Percentiles rank a stretch among this genome's conserved stretches.
Conservation (phyloP, 2,113 vertebrate genomes). For the Triplophysa tibetana region DNA sequence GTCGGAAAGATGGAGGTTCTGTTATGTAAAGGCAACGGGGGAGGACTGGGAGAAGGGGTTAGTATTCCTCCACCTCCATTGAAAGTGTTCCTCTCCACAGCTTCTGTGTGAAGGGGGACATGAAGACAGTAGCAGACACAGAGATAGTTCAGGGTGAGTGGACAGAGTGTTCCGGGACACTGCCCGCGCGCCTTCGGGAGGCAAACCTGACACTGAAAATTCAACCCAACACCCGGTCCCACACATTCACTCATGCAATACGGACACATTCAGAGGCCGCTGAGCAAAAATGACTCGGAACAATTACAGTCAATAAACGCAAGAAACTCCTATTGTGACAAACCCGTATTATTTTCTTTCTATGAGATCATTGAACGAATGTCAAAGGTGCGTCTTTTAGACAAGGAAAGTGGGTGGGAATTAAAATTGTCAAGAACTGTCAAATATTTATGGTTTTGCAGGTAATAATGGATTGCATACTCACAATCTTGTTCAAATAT, state of each 20-base stretch:
- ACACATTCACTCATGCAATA: slow-evolving; percentile 39
- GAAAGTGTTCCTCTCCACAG: slow-evolving; percentile 36
- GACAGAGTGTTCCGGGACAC: slow-evolving; percentile 48
- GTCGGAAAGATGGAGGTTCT: slow-evolving; percentile 28
- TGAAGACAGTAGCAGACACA: slow-evolving; percentile 27
- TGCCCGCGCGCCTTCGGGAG: slow-evolving; percentile 40
- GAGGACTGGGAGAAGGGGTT: slow-evolving; percentile 32
- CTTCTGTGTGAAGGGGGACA: slow-evolving; percentile 33
- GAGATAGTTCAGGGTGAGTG: slow-evolving; percentile 76
- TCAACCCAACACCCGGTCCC: slow-evolving; percentile 31
- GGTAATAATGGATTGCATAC: no score
- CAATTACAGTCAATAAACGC: not conserved
- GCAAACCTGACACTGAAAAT: slow-evolving; percentile 45
- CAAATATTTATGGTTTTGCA: no score
- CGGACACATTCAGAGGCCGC: slow-evolving; percentile 8
- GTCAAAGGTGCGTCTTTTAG: no score
- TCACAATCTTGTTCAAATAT: no score
- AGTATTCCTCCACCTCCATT: slow-evolving; percentile 35
- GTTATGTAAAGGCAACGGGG: slow-evolving; percentile 56
- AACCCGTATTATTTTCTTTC: not conserved
- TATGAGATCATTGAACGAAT: no score
- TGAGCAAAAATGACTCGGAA: slow-evolving; percentile 12
- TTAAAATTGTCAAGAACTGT: no score
- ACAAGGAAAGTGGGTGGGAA: not conserved
- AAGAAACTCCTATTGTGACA: no score